Evolutionary conservation across 2,888 invertebrate species (phyloP).

Genomic region (Microctonus brassicae): DNA sequence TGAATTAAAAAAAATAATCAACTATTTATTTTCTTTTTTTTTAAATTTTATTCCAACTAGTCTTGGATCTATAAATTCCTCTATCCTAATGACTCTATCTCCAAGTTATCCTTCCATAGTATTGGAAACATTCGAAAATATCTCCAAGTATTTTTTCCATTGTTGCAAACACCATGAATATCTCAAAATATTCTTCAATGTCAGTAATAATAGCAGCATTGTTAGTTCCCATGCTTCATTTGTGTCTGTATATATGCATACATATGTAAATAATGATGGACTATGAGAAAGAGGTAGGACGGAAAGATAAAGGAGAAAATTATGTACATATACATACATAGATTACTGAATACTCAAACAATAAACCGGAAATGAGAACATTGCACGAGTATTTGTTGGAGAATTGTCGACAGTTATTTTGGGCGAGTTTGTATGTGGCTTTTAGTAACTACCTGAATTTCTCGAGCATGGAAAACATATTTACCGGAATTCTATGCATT

Average conservation of each 20-base stretch:
- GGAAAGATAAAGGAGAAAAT: background rate
- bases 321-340: background rate
- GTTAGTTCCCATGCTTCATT: background rate
- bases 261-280: background rate
- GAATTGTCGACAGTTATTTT: conserved; percentile 18
- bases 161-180: too few species aligned
- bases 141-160: too few species aligned
- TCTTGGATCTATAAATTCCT: background rate
- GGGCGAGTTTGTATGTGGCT: background rate
- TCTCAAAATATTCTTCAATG: background rate
- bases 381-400: background rate
- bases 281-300: background rate
- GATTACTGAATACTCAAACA: conserved; percentile 13
- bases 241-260: too few species aligned
- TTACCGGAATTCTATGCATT: background rate
- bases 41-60: too few species aligned
- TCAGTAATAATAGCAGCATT: background rate
- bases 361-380: conserved; percentile 21
- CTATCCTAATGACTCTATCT: background rate
- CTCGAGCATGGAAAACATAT: background rate
- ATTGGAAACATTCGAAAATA: background rate
- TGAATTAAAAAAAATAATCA: background rate
- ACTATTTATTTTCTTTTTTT: background rate
- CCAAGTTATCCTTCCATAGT: background rate
- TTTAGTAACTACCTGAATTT: conserved; percentile 12